Percentiles rank a stretch among this genome's conserved stretches.
Evolutionary conservation across 2,113 vertebrate genomes (phyloP).

Genomic region (Pontoporia blainvillei): DNA sequence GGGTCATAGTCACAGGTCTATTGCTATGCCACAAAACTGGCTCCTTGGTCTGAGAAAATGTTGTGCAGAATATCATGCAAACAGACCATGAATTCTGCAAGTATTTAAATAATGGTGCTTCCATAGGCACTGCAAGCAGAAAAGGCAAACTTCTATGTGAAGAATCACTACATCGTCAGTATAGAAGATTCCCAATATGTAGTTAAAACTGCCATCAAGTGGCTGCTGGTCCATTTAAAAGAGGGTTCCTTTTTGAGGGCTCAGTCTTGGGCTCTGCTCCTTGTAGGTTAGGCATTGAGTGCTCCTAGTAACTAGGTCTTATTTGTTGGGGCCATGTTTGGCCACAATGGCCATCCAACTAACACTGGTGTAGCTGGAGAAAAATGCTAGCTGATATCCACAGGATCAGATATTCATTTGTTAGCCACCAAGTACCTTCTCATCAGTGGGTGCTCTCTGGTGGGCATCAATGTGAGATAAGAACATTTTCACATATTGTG

Average conservation of each 20-base stretch:
- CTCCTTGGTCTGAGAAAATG: neutral
- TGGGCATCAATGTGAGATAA: neutral
- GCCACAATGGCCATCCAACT: neutral
- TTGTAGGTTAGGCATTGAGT: neutral
- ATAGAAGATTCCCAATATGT: neutral
- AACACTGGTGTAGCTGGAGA: neutral
- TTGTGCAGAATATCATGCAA: neutral
- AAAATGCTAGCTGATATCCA: neutral
- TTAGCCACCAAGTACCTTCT: neutral
- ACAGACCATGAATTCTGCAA: neutral
- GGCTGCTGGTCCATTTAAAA: neutral
- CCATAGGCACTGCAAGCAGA: neutral
- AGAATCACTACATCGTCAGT: neutral
- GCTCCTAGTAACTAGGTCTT: neutral
- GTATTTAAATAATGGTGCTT: neutral
- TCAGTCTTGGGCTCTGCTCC: neutral
- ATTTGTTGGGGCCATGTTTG: neutral
- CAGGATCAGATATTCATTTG: neutral
- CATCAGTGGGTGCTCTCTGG: neutral
- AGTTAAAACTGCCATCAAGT: neutral
- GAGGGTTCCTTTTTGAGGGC: neutral
- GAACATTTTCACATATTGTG: neutral
- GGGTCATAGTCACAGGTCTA: neutral
- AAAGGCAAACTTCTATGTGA: neutral
- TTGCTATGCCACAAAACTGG: neutral